phyloP scores from a whole-genome alignment of 2,888 invertebrate genomes.

The Agrotis puta region DNA sequence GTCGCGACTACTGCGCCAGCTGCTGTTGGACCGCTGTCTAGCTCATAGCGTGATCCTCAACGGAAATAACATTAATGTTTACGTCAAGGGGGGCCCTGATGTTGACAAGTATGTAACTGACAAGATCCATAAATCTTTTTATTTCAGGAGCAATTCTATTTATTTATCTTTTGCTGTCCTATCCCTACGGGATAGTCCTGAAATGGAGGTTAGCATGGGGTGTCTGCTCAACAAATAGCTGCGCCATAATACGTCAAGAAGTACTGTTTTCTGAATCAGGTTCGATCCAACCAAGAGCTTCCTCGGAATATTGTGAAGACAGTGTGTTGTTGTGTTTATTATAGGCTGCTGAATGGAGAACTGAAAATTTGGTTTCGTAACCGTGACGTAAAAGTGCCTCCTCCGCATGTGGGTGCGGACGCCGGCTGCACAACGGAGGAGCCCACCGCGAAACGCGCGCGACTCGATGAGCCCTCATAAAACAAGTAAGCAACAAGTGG shows the following conservation, averaged over 20 bases:
- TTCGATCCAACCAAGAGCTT: not conserved
- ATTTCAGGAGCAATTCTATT: too few species aligned
- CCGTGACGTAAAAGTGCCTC: conserved; percentile 81
- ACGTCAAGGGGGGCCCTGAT: conserved; percentile 89
- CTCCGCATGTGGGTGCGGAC: conserved; percentile 56
- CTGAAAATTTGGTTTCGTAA: conserved; percentile 86
- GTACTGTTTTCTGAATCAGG: too few species aligned
- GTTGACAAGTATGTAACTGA: not conserved
- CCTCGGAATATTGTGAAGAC: not conserved
- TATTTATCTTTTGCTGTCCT: too few species aligned
- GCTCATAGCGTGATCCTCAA: conserved; percentile 94
- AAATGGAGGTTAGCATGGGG: not conserved
- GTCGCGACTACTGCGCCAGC: conserved; percentile 95
- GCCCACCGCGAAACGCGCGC: too few species aligned
- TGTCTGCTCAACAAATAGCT: too few species aligned
- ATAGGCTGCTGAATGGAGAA: conserved; percentile 88
- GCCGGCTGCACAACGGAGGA: not conserved
- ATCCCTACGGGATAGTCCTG: too few species aligned
- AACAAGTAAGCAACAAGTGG: too few species aligned
- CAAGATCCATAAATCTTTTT: too few species aligned
- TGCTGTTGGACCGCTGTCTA: conserved; percentile 95
- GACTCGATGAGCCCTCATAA: too few species aligned
- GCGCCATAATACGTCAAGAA: too few species aligned
- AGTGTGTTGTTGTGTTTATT: not conserved
- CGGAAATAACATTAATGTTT: conserved; percentile 86